Percentiles rank a stretch among this genome's conserved stretches.
phyloP scores from a whole-genome alignment of 2,888 invertebrate genomes.

The Erebia palarica region DNA sequence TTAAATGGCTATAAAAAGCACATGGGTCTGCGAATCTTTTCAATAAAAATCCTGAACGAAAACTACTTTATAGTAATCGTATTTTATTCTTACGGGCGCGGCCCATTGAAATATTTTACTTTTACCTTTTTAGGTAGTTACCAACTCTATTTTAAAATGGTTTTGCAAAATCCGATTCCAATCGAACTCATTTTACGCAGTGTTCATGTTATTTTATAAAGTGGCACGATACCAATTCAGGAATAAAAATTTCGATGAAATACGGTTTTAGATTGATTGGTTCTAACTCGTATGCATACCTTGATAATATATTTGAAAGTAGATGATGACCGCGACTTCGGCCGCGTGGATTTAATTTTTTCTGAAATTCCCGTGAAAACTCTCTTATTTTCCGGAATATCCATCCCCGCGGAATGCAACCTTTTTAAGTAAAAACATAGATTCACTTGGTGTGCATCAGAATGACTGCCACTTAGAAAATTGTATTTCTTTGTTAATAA shows the following conservation, averaged over 20 bases:
- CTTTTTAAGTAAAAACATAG: too few species aligned
- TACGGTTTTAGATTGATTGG: neutral
- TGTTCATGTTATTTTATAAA: neutral
- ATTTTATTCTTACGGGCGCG: slow-evolving; percentile 8
- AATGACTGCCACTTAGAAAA: too few species aligned
- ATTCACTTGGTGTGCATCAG: too few species aligned
- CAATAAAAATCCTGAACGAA: slow-evolving; percentile 15
- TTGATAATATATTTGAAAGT: neutral
- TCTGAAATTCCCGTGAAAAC: too few species aligned
- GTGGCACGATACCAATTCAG: neutral
- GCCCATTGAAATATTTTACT: slow-evolving; percentile 12
- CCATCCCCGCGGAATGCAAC: too few species aligned
- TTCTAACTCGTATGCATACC: neutral
- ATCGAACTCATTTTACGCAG: neutral
- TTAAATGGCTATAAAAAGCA: slow-evolving; percentile 20
- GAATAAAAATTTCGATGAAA: neutral
- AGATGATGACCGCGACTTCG: neutral
- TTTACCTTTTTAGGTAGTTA: slow-evolving; percentile 2
- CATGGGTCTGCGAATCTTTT: slow-evolving; percentile 16
- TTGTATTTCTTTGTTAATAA: too few species aligned
- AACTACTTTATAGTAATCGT: slow-evolving; percentile 16
- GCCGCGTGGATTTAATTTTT: too few species aligned
- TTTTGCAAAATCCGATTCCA: neutral
- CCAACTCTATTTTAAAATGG: neutral
- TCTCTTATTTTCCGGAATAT: too few species aligned